Conservation (phyloP, 2,888 invertebrate species). For the Lacanobia oleracea region DNA sequence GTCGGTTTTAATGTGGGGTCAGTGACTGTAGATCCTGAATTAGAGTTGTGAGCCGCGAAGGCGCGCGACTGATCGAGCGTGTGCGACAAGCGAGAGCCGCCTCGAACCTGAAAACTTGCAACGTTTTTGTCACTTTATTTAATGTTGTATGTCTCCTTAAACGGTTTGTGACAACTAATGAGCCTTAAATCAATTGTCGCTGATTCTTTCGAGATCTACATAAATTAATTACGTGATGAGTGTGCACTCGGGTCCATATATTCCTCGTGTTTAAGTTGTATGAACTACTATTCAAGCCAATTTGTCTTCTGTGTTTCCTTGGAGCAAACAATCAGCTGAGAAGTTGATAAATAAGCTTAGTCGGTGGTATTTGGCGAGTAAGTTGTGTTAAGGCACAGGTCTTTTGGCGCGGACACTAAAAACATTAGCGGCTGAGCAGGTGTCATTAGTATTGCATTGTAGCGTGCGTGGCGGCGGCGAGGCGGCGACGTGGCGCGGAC, state of each 20-base stretch:
- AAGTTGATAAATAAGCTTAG: conserved; percentile 17
- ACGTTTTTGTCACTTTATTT: conserved; percentile 36
- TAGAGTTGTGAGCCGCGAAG: conserved; percentile 62
- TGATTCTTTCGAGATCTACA: conserved; percentile 5
- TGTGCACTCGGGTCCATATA: background rate
- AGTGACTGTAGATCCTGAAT: conserved; percentile 73
- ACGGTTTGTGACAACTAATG: conserved; percentile 33
- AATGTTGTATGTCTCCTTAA: conserved; percentile 28
- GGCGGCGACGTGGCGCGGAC: conserved; percentile 43
- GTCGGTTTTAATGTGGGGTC: conserved; percentile 73
- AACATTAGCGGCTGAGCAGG: conserved; percentile 42
- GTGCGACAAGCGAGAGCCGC: conserved; percentile 46
- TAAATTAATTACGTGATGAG: background rate
- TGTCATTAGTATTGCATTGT: conserved; percentile 49
- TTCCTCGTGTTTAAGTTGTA: conserved; percentile 1
- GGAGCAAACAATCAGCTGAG: conserved; percentile 13
- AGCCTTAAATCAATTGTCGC: conserved; percentile 23
- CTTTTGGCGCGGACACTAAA: conserved; percentile 29
- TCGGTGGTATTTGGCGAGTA: background rate
- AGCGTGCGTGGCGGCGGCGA: conserved; percentile 24
- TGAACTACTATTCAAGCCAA: conserved; percentile 11
- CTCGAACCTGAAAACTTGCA: conserved; percentile 31
- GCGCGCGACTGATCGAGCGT: conserved; percentile 46
- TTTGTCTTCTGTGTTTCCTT: conserved; percentile 21
- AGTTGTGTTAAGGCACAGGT: conserved; percentile 44